Conservation (phyloP, 2,888 invertebrate species). For the Tenodera sinensis region DNA sequence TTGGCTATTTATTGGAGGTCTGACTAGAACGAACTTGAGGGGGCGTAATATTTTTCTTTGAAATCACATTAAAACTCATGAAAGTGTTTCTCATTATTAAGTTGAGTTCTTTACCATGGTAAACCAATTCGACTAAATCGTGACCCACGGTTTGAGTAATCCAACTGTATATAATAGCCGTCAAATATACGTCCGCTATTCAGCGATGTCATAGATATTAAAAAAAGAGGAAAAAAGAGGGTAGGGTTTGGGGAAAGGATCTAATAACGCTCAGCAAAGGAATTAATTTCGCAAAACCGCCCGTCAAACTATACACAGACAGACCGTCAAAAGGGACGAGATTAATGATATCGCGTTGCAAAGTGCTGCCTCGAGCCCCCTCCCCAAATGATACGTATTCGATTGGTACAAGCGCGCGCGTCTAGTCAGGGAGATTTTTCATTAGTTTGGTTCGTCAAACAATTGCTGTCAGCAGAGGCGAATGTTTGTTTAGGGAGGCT, state of each 20-base stretch:
- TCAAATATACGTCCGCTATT: neutral
- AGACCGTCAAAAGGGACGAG: neutral
- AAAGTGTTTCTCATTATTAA: too few relatives aligned
- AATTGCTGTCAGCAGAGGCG: neutral
- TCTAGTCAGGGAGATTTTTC: neutral
- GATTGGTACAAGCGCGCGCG: neutral
- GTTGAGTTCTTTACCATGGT: too few relatives aligned
- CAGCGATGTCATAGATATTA: neutral
- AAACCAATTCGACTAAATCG: neutral
- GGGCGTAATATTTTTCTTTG: too few relatives aligned
- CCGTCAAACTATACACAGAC: neutral
- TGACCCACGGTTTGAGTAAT: neutral
- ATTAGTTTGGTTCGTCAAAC: neutral
- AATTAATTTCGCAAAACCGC: neutral
- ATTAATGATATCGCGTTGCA: neutral
- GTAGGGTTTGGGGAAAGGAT: neutral
- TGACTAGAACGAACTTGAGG: too few relatives aligned
- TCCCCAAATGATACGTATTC: neutral
- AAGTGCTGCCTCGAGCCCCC: neutral
- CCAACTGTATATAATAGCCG: neutral
- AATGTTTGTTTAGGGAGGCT: neutral
- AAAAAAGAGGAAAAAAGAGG: neutral
- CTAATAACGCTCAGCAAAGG: neutral
- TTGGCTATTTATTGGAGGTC: too few relatives aligned
- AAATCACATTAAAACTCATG: too few relatives aligned